phyloP scores from a whole-genome alignment of 2,113 vertebrate genomes.

The Carassius gibelio region DNA sequence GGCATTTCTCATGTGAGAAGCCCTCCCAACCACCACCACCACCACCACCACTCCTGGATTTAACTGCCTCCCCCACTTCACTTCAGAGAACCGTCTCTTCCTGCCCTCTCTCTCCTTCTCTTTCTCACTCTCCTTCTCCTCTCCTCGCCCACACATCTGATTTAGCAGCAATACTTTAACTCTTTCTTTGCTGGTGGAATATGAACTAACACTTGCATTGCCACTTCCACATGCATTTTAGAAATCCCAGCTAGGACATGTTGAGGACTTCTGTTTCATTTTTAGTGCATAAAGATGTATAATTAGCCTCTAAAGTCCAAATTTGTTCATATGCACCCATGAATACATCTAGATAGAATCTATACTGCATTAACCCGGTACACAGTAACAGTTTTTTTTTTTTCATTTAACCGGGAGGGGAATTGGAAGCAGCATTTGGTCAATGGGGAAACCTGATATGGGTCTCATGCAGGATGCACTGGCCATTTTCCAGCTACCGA shows the following conservation, averaged over 20 bases:
- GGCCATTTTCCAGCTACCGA: slow-evolving; percentile 44
- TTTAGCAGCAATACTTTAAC: slow-evolving; percentile 56
- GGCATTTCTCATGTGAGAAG: slow-evolving; percentile 70
- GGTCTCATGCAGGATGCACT: not conserved
- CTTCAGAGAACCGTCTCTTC: slow-evolving; percentile 40
- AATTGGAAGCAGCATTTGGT: slow-evolving; percentile 26
- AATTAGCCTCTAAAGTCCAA: not conserved
- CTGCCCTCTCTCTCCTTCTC: slow-evolving; percentile 28
- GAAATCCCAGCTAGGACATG: no score
- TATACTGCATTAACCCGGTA: slow-evolving; percentile 47
- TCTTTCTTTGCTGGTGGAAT: slow-evolving; percentile 51
- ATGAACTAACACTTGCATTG: not conserved
- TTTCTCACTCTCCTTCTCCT: slow-evolving; percentile 36
- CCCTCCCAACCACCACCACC: slow-evolving; percentile 55
- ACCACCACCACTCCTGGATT: slow-evolving; percentile 53
- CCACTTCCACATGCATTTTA: not conserved
- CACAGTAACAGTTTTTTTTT: slow-evolving; percentile 66
- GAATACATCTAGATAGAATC: not conserved
- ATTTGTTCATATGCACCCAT: not conserved
- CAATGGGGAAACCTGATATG: slow-evolving; percentile 47
- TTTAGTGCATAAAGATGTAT: not conserved
- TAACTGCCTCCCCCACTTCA: slow-evolving; percentile 59
- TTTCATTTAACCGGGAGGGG: slow-evolving; percentile 59
- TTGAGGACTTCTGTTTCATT: no score
- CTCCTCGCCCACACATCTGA: slow-evolving; percentile 52